Evolutionary conservation across 2,797 vertebrate species (phyloP).

Genomic region (Lophura swinhoii): DNA sequence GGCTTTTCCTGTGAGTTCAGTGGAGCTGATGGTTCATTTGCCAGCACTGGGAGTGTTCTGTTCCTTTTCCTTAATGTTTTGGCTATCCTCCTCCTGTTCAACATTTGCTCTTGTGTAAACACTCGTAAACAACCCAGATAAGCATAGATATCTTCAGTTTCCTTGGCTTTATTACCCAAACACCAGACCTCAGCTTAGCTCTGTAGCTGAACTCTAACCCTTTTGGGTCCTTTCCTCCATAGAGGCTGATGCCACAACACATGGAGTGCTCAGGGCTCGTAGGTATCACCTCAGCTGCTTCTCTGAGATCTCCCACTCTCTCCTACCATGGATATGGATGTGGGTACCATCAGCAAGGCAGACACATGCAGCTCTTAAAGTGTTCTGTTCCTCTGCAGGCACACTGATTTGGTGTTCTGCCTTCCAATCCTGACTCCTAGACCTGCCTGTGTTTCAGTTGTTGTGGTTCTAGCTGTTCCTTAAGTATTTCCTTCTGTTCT

Average conservation of each 20-base stretch:
- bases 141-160: neutral
- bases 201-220: neutral
- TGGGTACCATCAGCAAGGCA: neutral
- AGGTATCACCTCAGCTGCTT: neutral
- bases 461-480: neutral
- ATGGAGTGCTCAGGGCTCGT: neutral
- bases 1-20: neutral
- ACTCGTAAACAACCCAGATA: neutral
- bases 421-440: neutral
- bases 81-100: neutral
- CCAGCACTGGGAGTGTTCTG: neutral
- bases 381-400: neutral
- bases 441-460: neutral
- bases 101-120: fast-evolving
- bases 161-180: neutral
- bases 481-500: neutral
- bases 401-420: neutral
- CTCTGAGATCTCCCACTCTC: neutral
- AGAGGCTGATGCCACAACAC: neutral
- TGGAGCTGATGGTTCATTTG: neutral
- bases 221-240: neutral
- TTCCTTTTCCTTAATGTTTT: neutral
- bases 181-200: neutral
- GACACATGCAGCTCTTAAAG: neutral
- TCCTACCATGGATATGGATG: neutral